Evolutionary conservation across 2,888 invertebrate genomes (phyloP), one percentile per base, ranked within the genome.

Genomic region (Sphaeridia pumilis): DNA sequence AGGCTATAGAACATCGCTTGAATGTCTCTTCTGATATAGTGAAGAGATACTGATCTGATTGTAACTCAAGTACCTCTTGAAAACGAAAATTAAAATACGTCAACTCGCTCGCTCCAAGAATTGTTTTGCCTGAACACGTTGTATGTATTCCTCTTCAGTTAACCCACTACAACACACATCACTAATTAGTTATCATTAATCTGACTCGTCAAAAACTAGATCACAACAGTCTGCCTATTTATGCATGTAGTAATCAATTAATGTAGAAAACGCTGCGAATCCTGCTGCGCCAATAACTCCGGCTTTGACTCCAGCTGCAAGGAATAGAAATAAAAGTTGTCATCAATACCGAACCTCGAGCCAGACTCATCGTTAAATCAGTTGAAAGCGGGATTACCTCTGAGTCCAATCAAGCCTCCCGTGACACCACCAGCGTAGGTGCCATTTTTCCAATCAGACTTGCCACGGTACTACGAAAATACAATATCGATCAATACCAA

Each of bases 211-310:
- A n/a, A n/a, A n/a, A n/a, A n/a, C n/a, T n/a, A n/a, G n/a, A n/a
- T n/a, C n/a, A 31, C 7, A 31, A 31, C 31, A 31, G 31, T 10
- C 14, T 31, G 10, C 17, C 36, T 52, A 46, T 41, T 38, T 31
- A 20, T 35, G 62, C 84, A 95, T 86, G 69, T 93, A 95, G 71
- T 94, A 95, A 72, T 98, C 98, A 65, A 98, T 95, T 0, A 81
- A 83, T 46, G 94, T 88, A 24, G 95, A 95, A 73, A 98, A 98
- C 20, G 88, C 87, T 46, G 97, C 97, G 76, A 98, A 98, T 12
- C 97, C 97, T 47, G 87, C 84, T 21, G 97, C 97, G 31, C 98
- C 97, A 65, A 94, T 73, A 34, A 94, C 64, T 14, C 92, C 94
- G 26, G 97, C 93, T 72, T 87, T 90, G 17, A 95, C 71, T 47